Evolutionary conservation across 2,797 vertebrate species (phyloP), one percentile per base, ranked within the genome.

Genomic region (Schizothorax lantsangensis): DNA sequence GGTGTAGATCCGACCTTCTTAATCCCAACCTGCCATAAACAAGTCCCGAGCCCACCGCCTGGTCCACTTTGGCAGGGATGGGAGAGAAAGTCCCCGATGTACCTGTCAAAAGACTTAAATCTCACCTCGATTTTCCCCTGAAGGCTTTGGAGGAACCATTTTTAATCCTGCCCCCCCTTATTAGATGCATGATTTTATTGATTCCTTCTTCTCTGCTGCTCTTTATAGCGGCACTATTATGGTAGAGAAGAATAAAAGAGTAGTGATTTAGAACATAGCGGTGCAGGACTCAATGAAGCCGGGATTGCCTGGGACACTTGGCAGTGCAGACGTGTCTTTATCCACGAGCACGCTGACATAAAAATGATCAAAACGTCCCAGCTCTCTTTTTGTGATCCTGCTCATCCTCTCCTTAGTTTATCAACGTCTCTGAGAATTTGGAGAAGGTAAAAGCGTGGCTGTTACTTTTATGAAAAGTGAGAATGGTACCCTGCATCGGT

Each of bases 291-390:
- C 82, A 83, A 88, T 80, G 49, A 83, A 84, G 85, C 86, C 59
- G 89, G 84, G 30, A 86, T 88, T 84, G 40, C 17, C 81, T 21
- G 81, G 87, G 90, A 91, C 90, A 90, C 89, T 82, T 89, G 59
- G 66, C 77, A 91, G 87, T 91, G 30, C 88, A 83, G 92, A 86
- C 81, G 85, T 89, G 92, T 90, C 88, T 88, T 62, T 88, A 91
- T 89, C 74, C 49, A 59, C 38, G 54, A 86, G 86, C 79, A 71
- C 77, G 73, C 91, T 86, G 90, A 84, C 84, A 89, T 83, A 85
- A 91, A 91, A 88, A 94, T 93, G 93, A 95, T 95, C 93, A 94
- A 95, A 94, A 94, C 87, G 38, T 89, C 87, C 84, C 88, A 79
- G 89, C 84, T 86, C 73, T 82, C 79, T 59, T 75, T 81, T 77